A percentile compares a stretch with the other conserved stretches of the same genome.
These are phyloP conservation scores for Octomys mimax DNA, from an alignment of 2,797 vertebrate species.

Conservation along the genomic window DNA sequence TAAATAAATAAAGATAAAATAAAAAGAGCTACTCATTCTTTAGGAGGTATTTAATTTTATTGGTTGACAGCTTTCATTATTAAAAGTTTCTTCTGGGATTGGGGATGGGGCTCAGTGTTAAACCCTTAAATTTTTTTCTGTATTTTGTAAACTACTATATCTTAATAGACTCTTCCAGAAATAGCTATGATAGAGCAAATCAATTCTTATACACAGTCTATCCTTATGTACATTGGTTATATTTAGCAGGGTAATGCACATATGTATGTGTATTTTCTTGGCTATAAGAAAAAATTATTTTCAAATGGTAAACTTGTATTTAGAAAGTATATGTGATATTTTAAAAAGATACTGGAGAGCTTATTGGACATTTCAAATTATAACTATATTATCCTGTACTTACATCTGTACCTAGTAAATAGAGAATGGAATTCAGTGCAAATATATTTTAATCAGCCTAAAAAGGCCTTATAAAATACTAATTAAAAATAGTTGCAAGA, in stretches of 20 bases:
- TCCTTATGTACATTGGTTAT: slow-evolving; percentile 25
- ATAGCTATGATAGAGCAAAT: background rate
- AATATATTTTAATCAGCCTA: slow-evolving; percentile 1
- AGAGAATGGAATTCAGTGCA: slow-evolving; percentile 17
- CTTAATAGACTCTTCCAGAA: slow-evolving; percentile 8
- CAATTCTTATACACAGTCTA: slow-evolving; percentile 7
- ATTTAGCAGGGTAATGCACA: background rate
- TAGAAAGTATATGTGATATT: background rate
- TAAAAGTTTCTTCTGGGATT: background rate
- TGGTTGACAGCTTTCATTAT: slow-evolving; percentile 17
- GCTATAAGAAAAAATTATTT: slow-evolving; percentile 20
- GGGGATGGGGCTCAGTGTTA: background rate
- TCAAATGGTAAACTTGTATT: background rate
- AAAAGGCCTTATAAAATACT: slow-evolving; percentile 27
- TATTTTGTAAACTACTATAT: slow-evolving; percentile 2
- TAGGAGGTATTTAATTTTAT: slow-evolving; percentile 30
- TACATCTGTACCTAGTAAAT: background rate
- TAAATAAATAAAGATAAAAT: too few relatives aligned
- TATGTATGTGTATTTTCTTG: background rate
- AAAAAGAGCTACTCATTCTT: background rate
- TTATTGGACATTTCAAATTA: background rate
- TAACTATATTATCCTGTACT: background rate
- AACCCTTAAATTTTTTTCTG: background rate
- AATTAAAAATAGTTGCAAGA: background rate
- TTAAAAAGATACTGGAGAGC: background rate